Evolutionary conservation across 2,797 vertebrate species (phyloP).

Genomic region (Acomys russatus): DNA sequence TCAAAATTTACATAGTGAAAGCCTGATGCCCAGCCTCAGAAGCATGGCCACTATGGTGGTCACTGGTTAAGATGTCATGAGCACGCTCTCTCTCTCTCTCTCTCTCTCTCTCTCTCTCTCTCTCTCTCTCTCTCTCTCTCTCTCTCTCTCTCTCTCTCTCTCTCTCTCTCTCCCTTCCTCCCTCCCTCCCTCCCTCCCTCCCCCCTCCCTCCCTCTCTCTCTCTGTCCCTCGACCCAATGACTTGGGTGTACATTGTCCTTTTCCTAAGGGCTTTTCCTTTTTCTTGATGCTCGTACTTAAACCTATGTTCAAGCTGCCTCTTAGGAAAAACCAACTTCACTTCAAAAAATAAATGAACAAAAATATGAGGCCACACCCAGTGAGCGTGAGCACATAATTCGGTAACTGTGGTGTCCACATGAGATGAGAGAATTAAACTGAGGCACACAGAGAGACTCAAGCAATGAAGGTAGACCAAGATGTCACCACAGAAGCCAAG

Average conservation of each 20-base stretch:
- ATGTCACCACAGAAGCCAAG: background rate
- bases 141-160: rapidly evolving
- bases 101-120: background rate
- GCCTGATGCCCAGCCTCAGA: background rate
- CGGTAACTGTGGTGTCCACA: background rate
- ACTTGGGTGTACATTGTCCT: background rate
- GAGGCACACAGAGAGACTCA: rapidly evolving
- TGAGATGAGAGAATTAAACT: background rate
- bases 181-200: background rate
- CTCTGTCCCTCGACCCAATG: rapidly evolving
- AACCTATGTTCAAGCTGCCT: background rate
- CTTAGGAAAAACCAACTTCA: background rate
- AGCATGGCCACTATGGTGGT: background rate
- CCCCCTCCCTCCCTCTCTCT: background rate
- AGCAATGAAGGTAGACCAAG: background rate
- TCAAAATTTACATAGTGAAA: background rate
- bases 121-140: background rate
- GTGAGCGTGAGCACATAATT: background rate
- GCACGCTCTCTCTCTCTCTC: rapidly evolving
- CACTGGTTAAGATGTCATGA: background rate
- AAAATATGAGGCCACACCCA: background rate
- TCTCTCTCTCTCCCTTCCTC: background rate
- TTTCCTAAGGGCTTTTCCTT: background rate
- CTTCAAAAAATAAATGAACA: background rate
- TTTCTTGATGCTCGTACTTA: background rate